These are phyloP conservation scores for Martes martes DNA, from an alignment of 2,113 vertebrate genomes.

Conservation along the genomic window DNA sequence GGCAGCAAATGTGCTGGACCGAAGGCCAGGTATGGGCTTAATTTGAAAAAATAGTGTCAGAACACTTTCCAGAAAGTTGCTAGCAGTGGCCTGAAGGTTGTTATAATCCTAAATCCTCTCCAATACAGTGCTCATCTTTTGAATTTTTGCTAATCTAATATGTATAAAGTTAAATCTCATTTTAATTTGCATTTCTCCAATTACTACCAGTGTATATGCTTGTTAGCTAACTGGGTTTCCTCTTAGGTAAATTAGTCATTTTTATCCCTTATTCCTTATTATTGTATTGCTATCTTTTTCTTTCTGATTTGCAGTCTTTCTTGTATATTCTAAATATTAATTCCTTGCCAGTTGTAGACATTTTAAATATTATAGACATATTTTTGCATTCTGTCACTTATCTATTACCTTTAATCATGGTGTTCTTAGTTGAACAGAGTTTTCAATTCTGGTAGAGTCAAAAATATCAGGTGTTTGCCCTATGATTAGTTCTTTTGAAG, in stretches of 20 bases:
- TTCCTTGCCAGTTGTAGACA: neutral
- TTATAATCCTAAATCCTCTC: neutral
- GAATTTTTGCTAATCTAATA: neutral
- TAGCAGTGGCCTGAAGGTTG: neutral
- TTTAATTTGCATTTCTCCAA: slow-evolving; percentile 20
- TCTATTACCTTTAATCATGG: neutral
- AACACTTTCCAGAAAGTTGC: neutral
- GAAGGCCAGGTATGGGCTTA: neutral
- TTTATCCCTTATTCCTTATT: neutral
- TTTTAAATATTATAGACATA: neutral
- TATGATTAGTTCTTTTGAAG: neutral
- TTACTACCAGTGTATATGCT: neutral
- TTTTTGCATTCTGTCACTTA: neutral
- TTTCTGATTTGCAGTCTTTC: neutral
- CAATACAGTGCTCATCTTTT: neutral
- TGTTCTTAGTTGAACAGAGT: neutral
- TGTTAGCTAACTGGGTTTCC: neutral
- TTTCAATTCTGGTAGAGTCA: neutral
- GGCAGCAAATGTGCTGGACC: neutral
- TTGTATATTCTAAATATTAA: neutral
- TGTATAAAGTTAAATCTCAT: neutral
- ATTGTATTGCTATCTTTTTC: neutral
- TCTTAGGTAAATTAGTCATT: neutral
- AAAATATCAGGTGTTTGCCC: neutral
- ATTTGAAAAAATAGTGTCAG: neutral